A percentile compares a stretch with the other conserved stretches of the same genome.
These are phyloP conservation scores for Noctilio leporinus DNA, from an alignment of 2,113 vertebrate species.

Conservation along the genomic window DNA sequence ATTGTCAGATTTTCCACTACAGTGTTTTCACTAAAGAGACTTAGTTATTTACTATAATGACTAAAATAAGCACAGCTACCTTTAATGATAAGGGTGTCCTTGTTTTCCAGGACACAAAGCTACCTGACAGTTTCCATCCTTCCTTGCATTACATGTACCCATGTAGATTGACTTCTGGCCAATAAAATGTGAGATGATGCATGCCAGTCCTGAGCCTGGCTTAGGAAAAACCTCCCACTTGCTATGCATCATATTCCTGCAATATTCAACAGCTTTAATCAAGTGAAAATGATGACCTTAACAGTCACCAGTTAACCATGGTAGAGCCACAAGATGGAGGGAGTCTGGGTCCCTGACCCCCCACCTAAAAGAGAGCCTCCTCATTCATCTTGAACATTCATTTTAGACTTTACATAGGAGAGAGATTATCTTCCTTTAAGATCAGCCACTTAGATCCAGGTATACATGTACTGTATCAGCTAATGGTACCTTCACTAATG, in stretches of 20 bases:
- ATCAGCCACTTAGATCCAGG: background rate
- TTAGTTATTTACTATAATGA: slow-evolving; percentile 8
- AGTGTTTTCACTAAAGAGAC: slow-evolving; percentile 8
- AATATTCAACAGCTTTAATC: background rate
- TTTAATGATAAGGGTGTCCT: background rate
- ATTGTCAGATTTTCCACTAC: slow-evolving; percentile 17
- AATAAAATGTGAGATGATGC: background rate
- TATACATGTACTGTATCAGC: background rate
- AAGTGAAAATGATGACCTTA: background rate
- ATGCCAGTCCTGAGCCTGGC: background rate
- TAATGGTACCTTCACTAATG: background rate
- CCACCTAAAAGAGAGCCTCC: background rate
- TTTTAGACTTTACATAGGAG: background rate
- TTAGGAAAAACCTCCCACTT: background rate
- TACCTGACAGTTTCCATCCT: background rate
- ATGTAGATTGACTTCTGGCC: background rate
- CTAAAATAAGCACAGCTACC: background rate
- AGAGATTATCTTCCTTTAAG: background rate
- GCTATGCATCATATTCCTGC: background rate
- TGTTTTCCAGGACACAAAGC: background rate
- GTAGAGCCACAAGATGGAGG: background rate
- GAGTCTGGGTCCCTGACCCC: background rate
- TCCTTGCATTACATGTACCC: background rate
- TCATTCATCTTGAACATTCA: background rate
- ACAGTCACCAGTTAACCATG: background rate